These are phyloP conservation scores for Cynoglossus semilaevis DNA, from an alignment of 2,113 vertebrate species.

Conservation along the genomic window DNA sequence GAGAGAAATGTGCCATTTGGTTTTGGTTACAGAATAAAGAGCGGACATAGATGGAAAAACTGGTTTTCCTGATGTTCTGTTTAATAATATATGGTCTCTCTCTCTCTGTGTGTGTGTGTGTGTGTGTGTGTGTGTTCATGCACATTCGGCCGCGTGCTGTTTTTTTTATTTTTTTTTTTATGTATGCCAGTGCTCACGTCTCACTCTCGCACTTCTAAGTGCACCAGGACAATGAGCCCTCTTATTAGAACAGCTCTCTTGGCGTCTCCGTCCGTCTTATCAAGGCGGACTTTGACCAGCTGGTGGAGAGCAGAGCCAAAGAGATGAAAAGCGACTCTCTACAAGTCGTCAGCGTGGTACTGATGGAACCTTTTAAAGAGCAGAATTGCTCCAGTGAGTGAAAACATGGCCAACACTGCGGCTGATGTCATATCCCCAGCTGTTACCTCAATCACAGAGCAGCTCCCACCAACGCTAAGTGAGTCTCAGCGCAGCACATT, in stretches of 20 bases:
- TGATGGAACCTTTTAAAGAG: slow-evolving; percentile 79
- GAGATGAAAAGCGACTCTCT: slow-evolving; percentile 75
- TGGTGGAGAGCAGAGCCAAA: slow-evolving; percentile 68
- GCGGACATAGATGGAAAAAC: slow-evolving; percentile 34
- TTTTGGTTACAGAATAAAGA: slow-evolving; percentile 42
- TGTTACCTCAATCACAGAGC: slow-evolving; percentile 72
- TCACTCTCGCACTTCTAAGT: slow-evolving; percentile 21
- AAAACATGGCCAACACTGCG: slow-evolving; percentile 74
- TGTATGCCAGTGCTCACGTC: slow-evolving; percentile 23
- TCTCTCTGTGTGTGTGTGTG: no score
- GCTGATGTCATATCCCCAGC: slow-evolving; percentile 78
- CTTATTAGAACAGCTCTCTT: slow-evolving; percentile 48
- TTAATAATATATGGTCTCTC: no score
- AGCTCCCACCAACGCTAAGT: slow-evolving; percentile 63
- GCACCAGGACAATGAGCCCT: slow-evolving; percentile 51
- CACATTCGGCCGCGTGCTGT: no score
- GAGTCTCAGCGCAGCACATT: slow-evolving; percentile 59
- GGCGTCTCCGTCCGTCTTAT: slow-evolving; percentile 45
- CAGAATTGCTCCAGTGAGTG: slow-evolving; percentile 70
- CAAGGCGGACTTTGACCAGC: slow-evolving; percentile 61
- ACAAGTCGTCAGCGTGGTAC: slow-evolving; percentile 69
- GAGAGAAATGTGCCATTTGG: slow-evolving; percentile 55
- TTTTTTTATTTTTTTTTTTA: no score
- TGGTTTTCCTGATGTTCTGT: neutral
- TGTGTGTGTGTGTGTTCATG: neutral